These are phyloP conservation scores for Oasisia sp. DNA, from an alignment of 2,888 invertebrate genomes.

Conservation along the genomic window DNA sequence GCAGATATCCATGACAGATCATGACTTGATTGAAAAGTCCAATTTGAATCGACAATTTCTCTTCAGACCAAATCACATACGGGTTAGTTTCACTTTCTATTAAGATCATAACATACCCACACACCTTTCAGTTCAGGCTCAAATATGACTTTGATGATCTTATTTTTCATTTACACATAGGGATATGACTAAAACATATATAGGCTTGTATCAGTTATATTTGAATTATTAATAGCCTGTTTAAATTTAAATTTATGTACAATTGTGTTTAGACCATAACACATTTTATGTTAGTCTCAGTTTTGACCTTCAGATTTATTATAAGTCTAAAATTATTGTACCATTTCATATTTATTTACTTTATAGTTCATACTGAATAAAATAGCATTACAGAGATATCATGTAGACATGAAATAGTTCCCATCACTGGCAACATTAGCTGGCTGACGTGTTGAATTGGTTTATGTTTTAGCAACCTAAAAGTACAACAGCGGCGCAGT, in stretches of 20 bases:
- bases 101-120: background rate
- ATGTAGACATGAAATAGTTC: conserved; percentile 17
- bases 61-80: conserved; percentile 63
- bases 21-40: conserved; percentile 66
- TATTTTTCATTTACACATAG: background rate
- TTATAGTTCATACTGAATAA: background rate
- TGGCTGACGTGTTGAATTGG: background rate
- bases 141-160: background rate
- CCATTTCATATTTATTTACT: background rate
- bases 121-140: background rate
- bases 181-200: no score
- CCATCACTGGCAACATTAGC: background rate
- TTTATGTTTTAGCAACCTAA: conserved; percentile 58
- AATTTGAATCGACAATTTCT: conserved; percentile 66
- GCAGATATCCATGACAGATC: conserved; percentile 63
- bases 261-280: background rate
- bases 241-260: no score
- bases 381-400: background rate
- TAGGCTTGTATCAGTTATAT: no score
- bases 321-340: background rate
- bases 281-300: background rate
- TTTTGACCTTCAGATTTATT: background rate
- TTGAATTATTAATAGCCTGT: no score
- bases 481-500: conserved; percentile 61
- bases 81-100: conserved; percentile 44